phyloP scores from a whole-genome alignment of 2,888 invertebrate genomes.

The Galerucella nymphaeae region DNA sequence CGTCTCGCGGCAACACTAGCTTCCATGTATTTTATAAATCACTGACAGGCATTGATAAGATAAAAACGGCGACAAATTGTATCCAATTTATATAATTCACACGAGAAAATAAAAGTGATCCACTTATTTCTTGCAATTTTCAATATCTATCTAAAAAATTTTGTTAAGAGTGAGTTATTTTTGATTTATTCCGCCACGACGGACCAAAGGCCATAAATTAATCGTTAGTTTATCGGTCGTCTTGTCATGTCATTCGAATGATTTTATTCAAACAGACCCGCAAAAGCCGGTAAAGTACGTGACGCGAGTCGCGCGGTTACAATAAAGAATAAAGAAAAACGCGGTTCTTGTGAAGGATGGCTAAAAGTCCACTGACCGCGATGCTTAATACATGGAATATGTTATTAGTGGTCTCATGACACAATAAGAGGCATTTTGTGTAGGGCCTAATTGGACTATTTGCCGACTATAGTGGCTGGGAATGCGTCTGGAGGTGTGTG shows the following conservation, averaged over 20 bases:
- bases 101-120: no score
- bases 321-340: slow-evolving; percentile 47
- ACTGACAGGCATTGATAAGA: no score
- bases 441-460: slow-evolving; percentile 54
- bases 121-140: no score
- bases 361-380: slow-evolving; percentile 56
- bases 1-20: no score
- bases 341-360: slow-evolving; percentile 52
- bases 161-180: not conserved
- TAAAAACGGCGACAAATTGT: no score
- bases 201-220: not conserved
- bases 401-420: slow-evolving; percentile 53
- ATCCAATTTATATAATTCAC: no score
- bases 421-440: slow-evolving; percentile 48
- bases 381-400: slow-evolving; percentile 54
- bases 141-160: no score
- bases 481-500: slow-evolving; percentile 56
- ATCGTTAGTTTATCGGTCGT: not conserved
- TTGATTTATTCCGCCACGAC: not conserved
- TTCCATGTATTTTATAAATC: no score
- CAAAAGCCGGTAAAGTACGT: slow-evolving; percentile 53
- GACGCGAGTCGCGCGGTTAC: slow-evolving; percentile 54
- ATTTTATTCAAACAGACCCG: slow-evolving; percentile 30
- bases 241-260: slow-evolving; percentile 5
- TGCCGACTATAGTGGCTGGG: slow-evolving; percentile 51